Base-by-base conservation (phyloP, 2,888 invertebrate genomes). In the Chymomyza amoena region DNA sequence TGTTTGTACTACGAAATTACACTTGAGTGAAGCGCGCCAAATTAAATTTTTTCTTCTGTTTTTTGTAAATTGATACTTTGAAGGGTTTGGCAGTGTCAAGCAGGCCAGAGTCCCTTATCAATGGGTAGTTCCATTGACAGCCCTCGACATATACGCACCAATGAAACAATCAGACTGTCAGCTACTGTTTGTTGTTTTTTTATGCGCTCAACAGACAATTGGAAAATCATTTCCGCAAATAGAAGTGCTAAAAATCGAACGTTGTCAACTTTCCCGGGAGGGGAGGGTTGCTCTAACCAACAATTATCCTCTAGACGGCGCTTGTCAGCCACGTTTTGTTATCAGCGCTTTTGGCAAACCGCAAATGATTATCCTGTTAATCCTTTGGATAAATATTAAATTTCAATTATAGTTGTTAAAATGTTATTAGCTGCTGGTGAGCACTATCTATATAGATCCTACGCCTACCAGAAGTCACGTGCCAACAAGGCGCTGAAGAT, bases 301-400 rank as follows among this genome's bases (percentile, higher is more conserved):
- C 75, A 81, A 83, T 84, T 84, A 84, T 79, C 69, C 50, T 18
- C 61, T 5, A 0, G 20, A 4, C 6, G 57, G 20, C 25, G 57
- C 28, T 57, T 57, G 78, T 51, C 51, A 66, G 84, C 15, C 78
- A 74, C 79, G 84, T 74, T 80, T 67, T 64, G 56, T 68, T 80
- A 86, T 86, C 76, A 61, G 72, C 18, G 20, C 68, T 78, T 78
- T 81, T 79, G 79, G 79, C 78, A 78, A 85, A 81, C 88, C 88
- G 84, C 86, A 86, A 89, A 85, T 80, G 85, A 74, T 85, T 86
- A 89, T 89, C 87, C 80, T 83, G 75, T 90, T 45, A 90, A 90
- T 83, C 88, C 87, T 80, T 91, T 89, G 81, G 78, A 84, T 85
- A 89, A 90, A 91, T 91, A 91, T 91, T 91, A 89, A 91, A 90